phyloP scores from a whole-genome alignment of 2,797 vertebrate species.

The Gephyroberyx darwinii region DNA sequence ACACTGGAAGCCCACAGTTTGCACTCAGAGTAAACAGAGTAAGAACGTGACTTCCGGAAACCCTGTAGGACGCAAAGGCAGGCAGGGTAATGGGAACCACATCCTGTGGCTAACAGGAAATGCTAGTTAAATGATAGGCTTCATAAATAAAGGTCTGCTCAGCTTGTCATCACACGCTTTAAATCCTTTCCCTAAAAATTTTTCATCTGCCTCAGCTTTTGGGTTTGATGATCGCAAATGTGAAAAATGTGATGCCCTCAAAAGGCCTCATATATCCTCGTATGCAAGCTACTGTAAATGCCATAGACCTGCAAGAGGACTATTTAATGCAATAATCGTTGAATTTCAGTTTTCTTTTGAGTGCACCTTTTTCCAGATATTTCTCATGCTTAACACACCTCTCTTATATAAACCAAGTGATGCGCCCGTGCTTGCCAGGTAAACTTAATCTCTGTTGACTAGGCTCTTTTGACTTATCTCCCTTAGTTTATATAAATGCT shows the following conservation, averaged over 20 bases:
- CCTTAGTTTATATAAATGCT: conserved; percentile 53
- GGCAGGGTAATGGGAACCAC: conserved; percentile 57
- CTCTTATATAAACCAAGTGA: conserved; percentile 37
- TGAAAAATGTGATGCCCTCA: conserved; percentile 23
- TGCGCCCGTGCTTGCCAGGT: conserved; percentile 44
- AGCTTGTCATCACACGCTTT: conserved; percentile 58
- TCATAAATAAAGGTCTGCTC: conserved; percentile 61
- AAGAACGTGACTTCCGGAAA: conserved; percentile 65
- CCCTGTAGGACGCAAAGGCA: conserved; percentile 57
- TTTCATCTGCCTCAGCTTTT: conserved; percentile 23
- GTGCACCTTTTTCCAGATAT: background rate
- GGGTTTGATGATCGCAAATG: conserved; percentile 35
- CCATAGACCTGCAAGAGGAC: background rate
- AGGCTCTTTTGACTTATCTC: conserved; percentile 52
- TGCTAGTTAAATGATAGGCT: conserved; percentile 77
- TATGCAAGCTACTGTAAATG: background rate
- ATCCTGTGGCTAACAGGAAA: conserved; percentile 77
- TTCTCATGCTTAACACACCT: conserved; percentile 7
- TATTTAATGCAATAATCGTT: background rate
- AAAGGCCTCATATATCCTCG: background rate
- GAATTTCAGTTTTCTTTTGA: background rate
- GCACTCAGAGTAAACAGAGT: conserved; percentile 59
- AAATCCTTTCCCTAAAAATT: conserved; percentile 49
- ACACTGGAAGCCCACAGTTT: conserved; percentile 57
- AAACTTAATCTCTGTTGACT: conserved; percentile 38